Evolutionary conservation across 2,113 vertebrate genomes (phyloP).

Genomic region (Serranochromis macrocephalus): DNA sequence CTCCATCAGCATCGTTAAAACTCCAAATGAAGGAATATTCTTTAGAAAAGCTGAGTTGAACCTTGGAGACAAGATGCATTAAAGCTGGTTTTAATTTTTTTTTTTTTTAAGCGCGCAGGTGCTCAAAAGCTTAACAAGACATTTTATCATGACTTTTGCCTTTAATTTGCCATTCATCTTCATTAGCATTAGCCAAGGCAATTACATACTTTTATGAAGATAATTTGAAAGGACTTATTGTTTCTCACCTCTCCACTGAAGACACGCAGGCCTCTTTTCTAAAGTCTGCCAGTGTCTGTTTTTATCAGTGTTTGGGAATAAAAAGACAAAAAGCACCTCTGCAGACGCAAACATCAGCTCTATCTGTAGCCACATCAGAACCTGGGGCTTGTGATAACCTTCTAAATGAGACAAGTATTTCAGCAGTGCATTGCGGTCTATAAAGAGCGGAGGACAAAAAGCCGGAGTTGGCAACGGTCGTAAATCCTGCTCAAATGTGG

Average conservation of each 20-base stretch:
- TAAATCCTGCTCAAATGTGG: neutral
- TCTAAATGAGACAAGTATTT: slow-evolving; percentile 14
- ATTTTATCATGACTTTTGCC: neutral
- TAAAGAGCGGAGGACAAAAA: neutral
- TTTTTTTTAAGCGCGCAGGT: neutral
- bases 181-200: neutral
- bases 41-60: neutral
- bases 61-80: neutral
- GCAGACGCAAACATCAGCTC: neutral
- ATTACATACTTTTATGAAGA: neutral
- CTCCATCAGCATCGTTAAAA: neutral
- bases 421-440: neutral
- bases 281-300: neutral
- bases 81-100: neutral
- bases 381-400: neutral
- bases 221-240: neutral
- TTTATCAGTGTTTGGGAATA: neutral
- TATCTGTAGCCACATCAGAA: slow-evolving; percentile 5
- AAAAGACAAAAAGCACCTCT: neutral
- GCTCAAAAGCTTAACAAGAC: neutral
- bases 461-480: neutral
- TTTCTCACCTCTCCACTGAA: neutral
- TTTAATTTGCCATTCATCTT: neutral
- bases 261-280: neutral
- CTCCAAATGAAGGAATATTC: neutral